Percentiles rank a stretch among this genome's conserved stretches.
Conservation (phyloP, 2,797 vertebrate genomes). For the Chromis chromis region DNA sequence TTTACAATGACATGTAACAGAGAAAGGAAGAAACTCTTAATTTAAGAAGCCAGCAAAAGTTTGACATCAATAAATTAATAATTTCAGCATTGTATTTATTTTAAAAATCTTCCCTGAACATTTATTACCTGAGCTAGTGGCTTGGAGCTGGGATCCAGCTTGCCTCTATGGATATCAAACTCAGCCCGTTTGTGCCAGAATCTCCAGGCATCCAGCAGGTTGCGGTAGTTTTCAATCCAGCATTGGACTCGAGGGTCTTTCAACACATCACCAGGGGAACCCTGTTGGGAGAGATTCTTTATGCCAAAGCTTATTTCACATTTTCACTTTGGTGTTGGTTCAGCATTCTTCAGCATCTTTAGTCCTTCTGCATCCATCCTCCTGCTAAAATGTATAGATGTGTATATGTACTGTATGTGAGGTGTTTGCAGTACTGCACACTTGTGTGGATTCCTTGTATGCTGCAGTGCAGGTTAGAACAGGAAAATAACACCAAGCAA, state of each 20-base stretch:
- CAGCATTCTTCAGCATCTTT: not conserved
- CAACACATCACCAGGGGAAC: constrained; percentile 92
- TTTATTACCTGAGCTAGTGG: constrained; percentile 92
- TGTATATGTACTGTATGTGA: not conserved
- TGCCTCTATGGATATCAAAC: constrained; percentile 98
- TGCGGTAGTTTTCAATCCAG: constrained; percentile 99
- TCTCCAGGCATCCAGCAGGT: constrained; percentile 97
- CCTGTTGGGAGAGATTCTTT: constrained; percentile 77
- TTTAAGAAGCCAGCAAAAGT: not conserved
- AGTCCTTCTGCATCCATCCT: not conserved
- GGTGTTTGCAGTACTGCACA: not conserved
- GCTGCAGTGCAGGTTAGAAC: constrained; percentile 25
- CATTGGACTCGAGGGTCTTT: constrained; percentile 97
- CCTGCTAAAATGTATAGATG: not conserved
- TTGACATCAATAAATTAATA: too few relatives aligned
- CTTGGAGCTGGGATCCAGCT: constrained; percentile 97
- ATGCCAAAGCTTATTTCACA: not conserved
- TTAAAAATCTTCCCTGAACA: too few relatives aligned
- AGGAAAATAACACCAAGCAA: constrained; percentile 1
- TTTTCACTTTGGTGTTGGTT: not conserved
- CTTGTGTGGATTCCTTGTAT: not conserved
- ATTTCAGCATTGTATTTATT: too few relatives aligned
- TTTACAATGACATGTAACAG: not conserved
- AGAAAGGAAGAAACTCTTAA: too few relatives aligned
- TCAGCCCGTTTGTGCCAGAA: constrained; percentile 99